These are phyloP conservation scores for Eira barbara DNA, from an alignment of 2,113 vertebrate species.

Conservation along the genomic window DNA sequence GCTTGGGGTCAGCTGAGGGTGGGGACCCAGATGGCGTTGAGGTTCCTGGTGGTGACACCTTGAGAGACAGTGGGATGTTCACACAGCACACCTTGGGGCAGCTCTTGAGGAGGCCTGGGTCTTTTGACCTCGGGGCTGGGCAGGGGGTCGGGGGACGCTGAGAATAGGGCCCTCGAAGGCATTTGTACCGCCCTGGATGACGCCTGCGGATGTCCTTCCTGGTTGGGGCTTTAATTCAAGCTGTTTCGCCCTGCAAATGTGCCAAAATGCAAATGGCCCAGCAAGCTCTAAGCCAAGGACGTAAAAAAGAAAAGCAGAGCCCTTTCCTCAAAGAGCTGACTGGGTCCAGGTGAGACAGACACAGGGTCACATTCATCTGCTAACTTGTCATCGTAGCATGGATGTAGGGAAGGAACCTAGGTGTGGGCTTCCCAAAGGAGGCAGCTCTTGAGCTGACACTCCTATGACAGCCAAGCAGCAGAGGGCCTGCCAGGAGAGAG, in stretches of 20 bases:
- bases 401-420: background rate
- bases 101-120: background rate
- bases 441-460: background rate
- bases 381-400: accelerated
- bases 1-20: background rate
- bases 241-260: background rate
- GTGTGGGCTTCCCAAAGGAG: background rate
- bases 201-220: accelerated
- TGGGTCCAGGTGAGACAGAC: background rate
- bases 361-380: background rate
- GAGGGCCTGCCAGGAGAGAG: background rate
- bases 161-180: background rate
- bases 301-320: background rate
- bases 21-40: background rate
- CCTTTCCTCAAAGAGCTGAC: background rate
- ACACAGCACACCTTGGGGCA: background rate
- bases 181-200: background rate
- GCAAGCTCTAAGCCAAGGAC: background rate
- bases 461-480: background rate
- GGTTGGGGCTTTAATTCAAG: background rate
- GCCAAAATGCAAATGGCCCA: background rate
- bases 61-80: background rate
- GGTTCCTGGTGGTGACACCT: background rate
- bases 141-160: accelerated
- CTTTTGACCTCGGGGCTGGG: background rate